A percentile compares a stretch with the other conserved stretches of the same genome.
Evolutionary conservation across 2,113 vertebrate genomes (phyloP).

Genomic region (Bufo bufo): DNA sequence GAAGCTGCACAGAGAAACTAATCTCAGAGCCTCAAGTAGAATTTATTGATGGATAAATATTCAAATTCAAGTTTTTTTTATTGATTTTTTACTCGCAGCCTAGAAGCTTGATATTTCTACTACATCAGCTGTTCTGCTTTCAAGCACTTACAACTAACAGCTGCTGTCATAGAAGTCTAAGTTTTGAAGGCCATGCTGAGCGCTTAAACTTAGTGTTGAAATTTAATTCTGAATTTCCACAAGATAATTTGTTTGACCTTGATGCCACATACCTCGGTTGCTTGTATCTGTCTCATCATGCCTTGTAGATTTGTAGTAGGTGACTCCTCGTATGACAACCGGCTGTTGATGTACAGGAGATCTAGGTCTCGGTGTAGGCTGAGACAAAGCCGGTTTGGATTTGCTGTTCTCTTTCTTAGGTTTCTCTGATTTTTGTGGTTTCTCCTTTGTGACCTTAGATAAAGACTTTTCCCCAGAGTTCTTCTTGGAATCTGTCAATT

Average conservation of each 20-base stretch:
- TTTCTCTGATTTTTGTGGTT: slow-evolving; percentile 75
- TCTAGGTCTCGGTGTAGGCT: slow-evolving; percentile 80
- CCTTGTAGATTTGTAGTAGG: slow-evolving; percentile 90
- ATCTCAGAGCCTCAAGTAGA: no score
- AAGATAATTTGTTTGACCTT: not conserved
- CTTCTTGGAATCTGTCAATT: slow-evolving; percentile 75
- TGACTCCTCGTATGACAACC: slow-evolving; percentile 85
- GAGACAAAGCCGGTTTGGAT: slow-evolving; percentile 63
- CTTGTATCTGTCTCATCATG: slow-evolving; percentile 65
- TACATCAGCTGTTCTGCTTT: no score
- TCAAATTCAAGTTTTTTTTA: no score
- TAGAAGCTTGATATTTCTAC: not conserved
- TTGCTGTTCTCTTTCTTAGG: slow-evolving; percentile 83
- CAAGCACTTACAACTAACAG: no score
- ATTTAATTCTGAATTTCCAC: not conserved
- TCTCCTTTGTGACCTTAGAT: slow-evolving; percentile 79
- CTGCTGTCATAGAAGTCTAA: not conserved
- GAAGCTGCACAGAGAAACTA: not conserved
- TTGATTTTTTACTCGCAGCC: no score
- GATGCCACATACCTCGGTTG: slow-evolving; percentile 35
- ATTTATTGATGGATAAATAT: no score
- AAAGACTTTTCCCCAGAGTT: slow-evolving; percentile 67
- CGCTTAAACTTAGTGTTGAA: not conserved
- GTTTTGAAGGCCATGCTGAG: not conserved
- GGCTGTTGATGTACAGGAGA: slow-evolving; percentile 73